Evolutionary conservation across 2,797 vertebrate species (phyloP).

Genomic region (Anguilla megastoma): DNA sequence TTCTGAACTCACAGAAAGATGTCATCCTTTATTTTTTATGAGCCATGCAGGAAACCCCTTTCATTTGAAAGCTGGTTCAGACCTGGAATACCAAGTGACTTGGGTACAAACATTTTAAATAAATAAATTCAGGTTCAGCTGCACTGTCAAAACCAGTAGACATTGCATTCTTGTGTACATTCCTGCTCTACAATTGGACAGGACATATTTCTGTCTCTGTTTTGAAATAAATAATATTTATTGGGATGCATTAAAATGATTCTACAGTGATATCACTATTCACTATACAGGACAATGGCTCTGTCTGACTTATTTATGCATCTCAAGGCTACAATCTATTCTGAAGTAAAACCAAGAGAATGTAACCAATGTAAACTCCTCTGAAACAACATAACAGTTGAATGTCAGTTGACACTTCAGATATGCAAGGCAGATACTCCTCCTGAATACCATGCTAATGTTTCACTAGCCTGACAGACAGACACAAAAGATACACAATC

Average conservation of each 20-base stretch:
- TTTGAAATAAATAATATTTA: background rate
- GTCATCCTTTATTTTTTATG: background rate
- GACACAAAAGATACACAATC: background rate
- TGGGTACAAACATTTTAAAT: background rate
- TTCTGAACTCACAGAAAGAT: background rate
- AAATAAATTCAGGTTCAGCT: background rate
- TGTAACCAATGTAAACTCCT: background rate
- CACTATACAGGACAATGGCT: background rate
- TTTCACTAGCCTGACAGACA: background rate
- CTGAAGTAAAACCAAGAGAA: background rate
- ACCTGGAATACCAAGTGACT: background rate
- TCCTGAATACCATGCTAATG: background rate
- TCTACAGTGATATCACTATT: background rate
- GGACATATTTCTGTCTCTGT: background rate
- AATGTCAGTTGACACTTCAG: background rate
- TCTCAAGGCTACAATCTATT: background rate
- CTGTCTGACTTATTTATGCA: conserved; percentile 9
- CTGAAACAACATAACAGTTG: background rate
- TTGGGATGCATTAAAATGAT: background rate
- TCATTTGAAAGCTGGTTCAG: background rate
- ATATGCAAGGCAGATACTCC: background rate
- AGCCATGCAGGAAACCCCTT: background rate
- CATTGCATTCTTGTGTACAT: background rate
- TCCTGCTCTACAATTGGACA: background rate
- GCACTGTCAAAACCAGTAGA: background rate